Conservation (phyloP, 2,888 invertebrate species). For the Scaptomyza tumidula region DNA sequence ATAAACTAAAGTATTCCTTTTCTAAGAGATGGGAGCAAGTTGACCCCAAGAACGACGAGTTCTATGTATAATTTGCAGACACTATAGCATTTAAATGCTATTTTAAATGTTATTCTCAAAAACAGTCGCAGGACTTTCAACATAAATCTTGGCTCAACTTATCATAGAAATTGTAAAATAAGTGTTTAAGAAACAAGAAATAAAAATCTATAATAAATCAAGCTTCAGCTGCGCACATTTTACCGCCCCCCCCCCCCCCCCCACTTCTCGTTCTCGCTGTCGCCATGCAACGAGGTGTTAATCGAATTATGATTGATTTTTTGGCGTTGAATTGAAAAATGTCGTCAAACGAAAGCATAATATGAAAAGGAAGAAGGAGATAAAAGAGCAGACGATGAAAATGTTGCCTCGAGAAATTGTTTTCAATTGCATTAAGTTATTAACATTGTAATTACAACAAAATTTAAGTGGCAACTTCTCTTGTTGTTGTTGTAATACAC, state of each 20-base stretch:
- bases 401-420: conserved; percentile 52
- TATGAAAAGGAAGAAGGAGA: not conserved
- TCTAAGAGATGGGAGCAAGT: not conserved
- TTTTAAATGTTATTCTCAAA: too few relatives aligned
- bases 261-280: not conserved
- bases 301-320: conserved; percentile 75
- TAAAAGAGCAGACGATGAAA: not conserved
- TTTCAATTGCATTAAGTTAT: conserved; percentile 76
- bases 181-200: not conserved
- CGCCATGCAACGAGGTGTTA: conserved; percentile 52
- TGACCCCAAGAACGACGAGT: too few relatives aligned
- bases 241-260: too few relatives aligned
- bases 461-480: conserved; percentile 62
- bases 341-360: conserved; percentile 8
- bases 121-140: not conserved
- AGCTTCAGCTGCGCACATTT: not conserved
- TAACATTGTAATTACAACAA: conserved; percentile 70
- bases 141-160: conserved; percentile 4
- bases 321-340: conserved; percentile 51
- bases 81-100: too few relatives aligned
- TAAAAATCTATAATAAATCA: conserved; percentile 3
- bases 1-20: not conserved
- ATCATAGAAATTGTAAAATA: not conserved
- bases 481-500: not conserved
- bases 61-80: too few relatives aligned